Evolutionary conservation across 2,797 vertebrate species (phyloP), one percentile per base, ranked within the genome.

Genomic region (Phrynocephalus guinanensis): DNA sequence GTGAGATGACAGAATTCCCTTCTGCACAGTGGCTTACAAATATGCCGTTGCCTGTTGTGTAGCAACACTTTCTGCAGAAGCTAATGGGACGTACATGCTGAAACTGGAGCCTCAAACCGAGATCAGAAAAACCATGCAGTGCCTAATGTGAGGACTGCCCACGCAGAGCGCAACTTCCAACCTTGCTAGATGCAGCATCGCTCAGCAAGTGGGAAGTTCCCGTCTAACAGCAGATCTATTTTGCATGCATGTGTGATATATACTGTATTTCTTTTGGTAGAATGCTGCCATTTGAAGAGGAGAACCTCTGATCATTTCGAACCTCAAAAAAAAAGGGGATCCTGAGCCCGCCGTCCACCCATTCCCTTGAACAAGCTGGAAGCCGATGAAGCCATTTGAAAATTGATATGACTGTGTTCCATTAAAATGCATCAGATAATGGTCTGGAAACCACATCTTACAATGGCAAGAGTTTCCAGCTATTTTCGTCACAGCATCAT

Each of bases 1-100:
- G 50, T 0, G 0, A 89, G 38, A 84, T 83, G 89, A 87, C 79
- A 94, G 86, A 91, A 90, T 91, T 92, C 3, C 83, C 71, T 79
- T 79, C 88, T 52, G 38, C 78, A 66, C 88, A 50, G 20, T 18
- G 16, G 9, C 79, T 91, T 90, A 83, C 90, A 91, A 86, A 85
- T 22, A 87, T 89, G 84, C 5, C 13, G 0, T 30, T 88, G 3
- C 90, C 79, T 94, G 68, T 7, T 73, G 13, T 30, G 22, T 83
- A 48, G 6, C 10, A 77, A 5, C 76, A 28, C 38, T 91, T 85
- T 91, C 89, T 89, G 82, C 63, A 82, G 70, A 72, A 86, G 80
- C 68, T 86, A 81, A 80, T 80, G 67, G 63, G 91, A 24, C 22
- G 26, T 79, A 87, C 86, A 68, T 71, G 38, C 24, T 87, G 56